Percentiles rank a stretch among this genome's conserved stretches.
Conservation (phyloP, 1,140 invertebrate species). For the Globodera ellingtonae region DNA sequence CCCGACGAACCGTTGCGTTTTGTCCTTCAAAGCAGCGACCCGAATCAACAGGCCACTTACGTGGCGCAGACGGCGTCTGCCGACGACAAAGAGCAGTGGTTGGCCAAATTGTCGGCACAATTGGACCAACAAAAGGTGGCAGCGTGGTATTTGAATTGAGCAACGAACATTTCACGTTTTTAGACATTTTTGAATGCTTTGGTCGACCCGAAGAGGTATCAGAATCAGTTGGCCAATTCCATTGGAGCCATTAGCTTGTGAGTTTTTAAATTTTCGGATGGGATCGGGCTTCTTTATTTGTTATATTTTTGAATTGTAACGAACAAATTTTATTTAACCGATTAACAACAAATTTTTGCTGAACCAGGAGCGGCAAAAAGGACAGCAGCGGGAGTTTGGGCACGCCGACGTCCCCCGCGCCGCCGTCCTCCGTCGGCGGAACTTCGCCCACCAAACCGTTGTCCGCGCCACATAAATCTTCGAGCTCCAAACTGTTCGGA, state of each 20-base stretch:
- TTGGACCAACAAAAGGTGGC: slow-evolving; percentile 58
- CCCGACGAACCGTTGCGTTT: slow-evolving; percentile 61
- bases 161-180: neutral
- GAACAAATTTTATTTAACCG: neutral
- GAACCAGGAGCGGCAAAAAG: slow-evolving; percentile 35
- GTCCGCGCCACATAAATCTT: slow-evolving; percentile 27
- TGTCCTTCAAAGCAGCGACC: slow-evolving; percentile 58
- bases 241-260: slow-evolving; percentile 43
- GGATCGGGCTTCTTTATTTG: no score
- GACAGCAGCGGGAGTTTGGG: slow-evolving; percentile 37
- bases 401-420: slow-evolving; percentile 34
- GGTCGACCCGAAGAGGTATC: slow-evolving; percentile 60
- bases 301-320: no score
- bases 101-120: slow-evolving; percentile 53
- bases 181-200: slow-evolving; percentile 58
- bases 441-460: slow-evolving; percentile 28
- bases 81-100: slow-evolving; percentile 64
- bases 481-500: slow-evolving; percentile 38
- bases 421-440: neutral
- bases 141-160: neutral
- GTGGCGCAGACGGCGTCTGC: slow-evolving; percentile 50
- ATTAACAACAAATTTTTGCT: slow-evolving; percentile 13
- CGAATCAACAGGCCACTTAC: slow-evolving; percentile 54
- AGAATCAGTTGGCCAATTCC: slow-evolving; percentile 53
- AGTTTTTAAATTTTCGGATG: slow-evolving; percentile 21